A percentile compares a stretch with the other conserved stretches of the same genome.
phyloP scores from a whole-genome alignment of 2,113 vertebrate genomes.

The Semicossyphus pulcher region DNA sequence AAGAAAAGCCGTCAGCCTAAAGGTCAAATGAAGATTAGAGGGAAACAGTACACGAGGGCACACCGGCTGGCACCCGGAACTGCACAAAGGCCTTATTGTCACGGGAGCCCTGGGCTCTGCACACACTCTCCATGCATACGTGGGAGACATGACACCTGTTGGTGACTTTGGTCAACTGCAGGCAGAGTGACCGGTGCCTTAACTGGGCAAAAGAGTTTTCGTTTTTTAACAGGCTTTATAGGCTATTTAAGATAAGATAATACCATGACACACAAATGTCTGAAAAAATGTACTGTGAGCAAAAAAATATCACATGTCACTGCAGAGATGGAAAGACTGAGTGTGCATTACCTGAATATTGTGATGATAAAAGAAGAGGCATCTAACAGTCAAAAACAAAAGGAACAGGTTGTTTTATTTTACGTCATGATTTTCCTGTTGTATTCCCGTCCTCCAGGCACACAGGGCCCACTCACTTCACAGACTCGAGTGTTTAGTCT shows the following conservation, averaged over 20 bases:
- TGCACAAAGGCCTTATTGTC: conserved; percentile 82
- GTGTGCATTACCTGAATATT: too few relatives aligned
- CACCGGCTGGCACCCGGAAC: conserved; percentile 75
- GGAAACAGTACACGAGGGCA: conserved; percentile 79
- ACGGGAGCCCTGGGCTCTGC: conserved; percentile 47
- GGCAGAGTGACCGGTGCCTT: background rate
- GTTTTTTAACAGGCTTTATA: too few relatives aligned
- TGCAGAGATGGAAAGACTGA: too few relatives aligned
- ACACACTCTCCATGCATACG: conserved; percentile 18
- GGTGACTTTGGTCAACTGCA: conserved; percentile 68
- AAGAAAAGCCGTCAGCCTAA: conserved; percentile 75
- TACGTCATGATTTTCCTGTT: conserved; percentile 4
- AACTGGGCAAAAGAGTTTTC: too few relatives aligned
- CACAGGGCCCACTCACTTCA: conserved; percentile 9
- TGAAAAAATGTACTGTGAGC: too few relatives aligned
- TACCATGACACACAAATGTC: too few relatives aligned
- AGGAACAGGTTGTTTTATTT: conserved; percentile 14
- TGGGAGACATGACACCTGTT: conserved; percentile 80
- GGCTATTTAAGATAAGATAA: too few relatives aligned
- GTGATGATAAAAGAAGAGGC: background rate
- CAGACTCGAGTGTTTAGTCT: conserved; percentile 29
- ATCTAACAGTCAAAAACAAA: background rate
- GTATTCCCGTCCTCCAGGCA: background rate
- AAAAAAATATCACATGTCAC: too few relatives aligned
- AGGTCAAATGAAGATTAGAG: conserved; percentile 84